Percentiles rank a stretch among this genome's conserved stretches.
Evolutionary conservation across 2,888 invertebrate genomes (phyloP).

Genomic region (Nomada goodeniana): DNA sequence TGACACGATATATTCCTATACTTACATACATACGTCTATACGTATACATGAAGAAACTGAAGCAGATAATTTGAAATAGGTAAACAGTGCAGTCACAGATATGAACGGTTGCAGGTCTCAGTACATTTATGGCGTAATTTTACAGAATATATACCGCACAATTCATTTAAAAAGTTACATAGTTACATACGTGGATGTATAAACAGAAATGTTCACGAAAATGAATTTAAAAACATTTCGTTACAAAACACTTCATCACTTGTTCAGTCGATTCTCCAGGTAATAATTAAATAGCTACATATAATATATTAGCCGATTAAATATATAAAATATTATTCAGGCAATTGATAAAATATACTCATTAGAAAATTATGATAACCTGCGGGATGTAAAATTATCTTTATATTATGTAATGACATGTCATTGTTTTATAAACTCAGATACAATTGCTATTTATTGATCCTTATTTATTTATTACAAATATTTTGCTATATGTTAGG

Average conservation of each 20-base stretch:
- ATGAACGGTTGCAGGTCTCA: conserved; percentile 24
- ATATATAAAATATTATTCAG: neutral
- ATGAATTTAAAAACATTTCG: conserved; percentile 46
- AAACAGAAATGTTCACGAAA: conserved; percentile 2
- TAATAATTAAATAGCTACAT: conserved; percentile 45
- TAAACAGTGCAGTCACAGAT: conserved; percentile 38
- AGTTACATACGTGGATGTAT: conserved; percentile 12
- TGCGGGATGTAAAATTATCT: neutral
- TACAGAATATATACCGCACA: conserved; percentile 15
- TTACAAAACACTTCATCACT: conserved; percentile 49
- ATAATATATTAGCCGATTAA: neutral
- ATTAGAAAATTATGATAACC: too few species aligned
- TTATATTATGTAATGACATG: neutral
- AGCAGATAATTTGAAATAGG: conserved; percentile 47
- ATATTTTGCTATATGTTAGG: too few species aligned
- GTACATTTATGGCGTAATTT: conserved; percentile 16
- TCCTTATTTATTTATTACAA: too few species aligned
- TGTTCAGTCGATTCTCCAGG: conserved; percentile 67
- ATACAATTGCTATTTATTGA: too few species aligned
- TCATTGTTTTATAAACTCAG: neutral
- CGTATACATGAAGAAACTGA: conserved; percentile 19
- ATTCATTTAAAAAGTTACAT: conserved; percentile 9
- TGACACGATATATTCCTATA: conserved; percentile 15
- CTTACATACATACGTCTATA: conserved; percentile 10
- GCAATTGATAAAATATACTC: neutral